Base-by-base conservation (phyloP, 2,797 vertebrate genomes). In the Thripadectes ignobilis region DNA sequence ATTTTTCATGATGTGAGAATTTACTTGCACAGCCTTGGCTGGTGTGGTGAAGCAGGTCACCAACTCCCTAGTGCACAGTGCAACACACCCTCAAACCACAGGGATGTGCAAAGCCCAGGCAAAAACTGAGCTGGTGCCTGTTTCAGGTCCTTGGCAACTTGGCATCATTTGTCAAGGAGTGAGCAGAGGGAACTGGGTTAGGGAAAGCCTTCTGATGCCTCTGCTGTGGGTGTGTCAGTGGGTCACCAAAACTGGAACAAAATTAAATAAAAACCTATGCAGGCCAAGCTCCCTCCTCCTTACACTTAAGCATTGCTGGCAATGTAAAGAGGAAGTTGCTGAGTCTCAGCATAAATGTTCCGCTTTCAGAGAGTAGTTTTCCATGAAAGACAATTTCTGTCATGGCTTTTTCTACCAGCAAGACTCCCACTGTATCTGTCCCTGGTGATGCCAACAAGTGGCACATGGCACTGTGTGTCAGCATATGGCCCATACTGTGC, bases 351-450 rank as follows among this genome's bases (percentile, higher is more conserved):
- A 4, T n/a, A 55, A 76, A 48, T 45, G 63, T 71, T 62, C n/a
- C 79, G 36, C 71, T 92, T 72, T 51, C n/a, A 32, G 54, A 63
- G 16, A n/a, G 20, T 48, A 30, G 11, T 57, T 82, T 34, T 84
- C 23, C 41, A 41, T 51, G 32, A 51, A 82, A 43, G 43, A 30
- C 34, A 69, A 14, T 41, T 76, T 68, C 48, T 63, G 36, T 48
- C 58, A 49, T 34, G 45, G 34, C n/a, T 77, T 45, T 45, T 36
- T 41, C n/a, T 34, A 20, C 36, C 30, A 46, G n/a, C 16, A 13
- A 41, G 58, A 45, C 14, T 63, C 36, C 43, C 32, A 6, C 22
- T 23, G 3, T 1, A 0, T 14, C 4, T 1, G 41, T n/a, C 41
- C 67, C 26, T 1, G 2, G 36, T 34, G 63, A 49, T 54, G 55